Conservation (phyloP, 1,140 invertebrate genomes). For the Bombus consobrinus region DNA sequence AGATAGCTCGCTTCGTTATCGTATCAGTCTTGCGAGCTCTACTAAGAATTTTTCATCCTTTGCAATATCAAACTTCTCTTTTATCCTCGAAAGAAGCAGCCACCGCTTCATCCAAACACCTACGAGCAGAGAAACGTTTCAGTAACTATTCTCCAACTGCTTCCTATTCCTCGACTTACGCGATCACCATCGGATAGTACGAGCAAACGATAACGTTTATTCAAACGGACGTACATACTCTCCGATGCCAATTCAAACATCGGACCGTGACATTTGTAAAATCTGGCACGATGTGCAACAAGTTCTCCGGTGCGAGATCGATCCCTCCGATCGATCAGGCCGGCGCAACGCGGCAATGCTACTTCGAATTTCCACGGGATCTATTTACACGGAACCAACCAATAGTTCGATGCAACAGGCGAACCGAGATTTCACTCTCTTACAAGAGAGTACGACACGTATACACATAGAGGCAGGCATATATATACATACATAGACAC, state of each 20-base stretch:
- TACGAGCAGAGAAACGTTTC: not conserved
- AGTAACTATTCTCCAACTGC: not conserved
- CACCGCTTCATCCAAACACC: not conserved
- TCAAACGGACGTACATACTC: not conserved
- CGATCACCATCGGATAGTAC: not conserved
- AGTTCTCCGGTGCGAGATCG: conserved; percentile 15
- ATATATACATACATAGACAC: not conserved
- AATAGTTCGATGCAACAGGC: conserved; percentile 58
- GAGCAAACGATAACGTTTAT: not conserved
- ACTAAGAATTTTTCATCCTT: not conserved
- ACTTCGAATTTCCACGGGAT: conserved; percentile 47
- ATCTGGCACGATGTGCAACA: conserved; percentile 30
- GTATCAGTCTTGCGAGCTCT: not conserved
- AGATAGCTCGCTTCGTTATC: not conserved
- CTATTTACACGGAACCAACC: conserved; percentile 43
- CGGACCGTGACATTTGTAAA: conserved; percentile 11
- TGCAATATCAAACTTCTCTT: not conserved
- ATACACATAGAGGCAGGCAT: not conserved
- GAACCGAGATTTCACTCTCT: conserved; percentile 55
- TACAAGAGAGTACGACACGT: conserved; percentile 41
- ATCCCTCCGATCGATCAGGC: conserved; percentile 51
- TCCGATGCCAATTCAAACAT: not conserved
- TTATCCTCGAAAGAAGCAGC: not conserved
- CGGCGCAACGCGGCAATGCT: not conserved
- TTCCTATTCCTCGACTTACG: not conserved